Evolutionary conservation across 2,113 vertebrate species (phyloP).

Genomic region (Nibea albiflora): DNA sequence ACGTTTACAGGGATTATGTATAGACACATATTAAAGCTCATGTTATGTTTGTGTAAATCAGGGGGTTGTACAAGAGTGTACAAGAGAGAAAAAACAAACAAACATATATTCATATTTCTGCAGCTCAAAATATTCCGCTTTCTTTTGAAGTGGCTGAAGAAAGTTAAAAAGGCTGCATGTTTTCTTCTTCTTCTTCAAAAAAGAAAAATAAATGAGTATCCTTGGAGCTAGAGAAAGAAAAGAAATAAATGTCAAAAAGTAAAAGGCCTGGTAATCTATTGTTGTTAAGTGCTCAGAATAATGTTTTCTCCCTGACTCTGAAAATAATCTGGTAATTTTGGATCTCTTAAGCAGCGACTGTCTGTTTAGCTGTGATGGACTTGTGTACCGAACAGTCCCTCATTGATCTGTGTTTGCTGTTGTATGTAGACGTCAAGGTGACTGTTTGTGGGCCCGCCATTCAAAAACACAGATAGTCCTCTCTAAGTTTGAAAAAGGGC

Average conservation of each 20-base stretch:
- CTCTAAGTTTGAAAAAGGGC: slow-evolving; percentile 35
- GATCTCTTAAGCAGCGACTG: slow-evolving; percentile 36
- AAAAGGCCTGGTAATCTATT: background rate
- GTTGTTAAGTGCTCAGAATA: slow-evolving; percentile 13
- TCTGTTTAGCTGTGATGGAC: slow-evolving; percentile 28
- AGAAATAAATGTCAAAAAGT: background rate
- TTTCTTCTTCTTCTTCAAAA: background rate
- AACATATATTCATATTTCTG: background rate
- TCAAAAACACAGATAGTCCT: slow-evolving; percentile 28
- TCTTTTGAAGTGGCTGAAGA: slow-evolving; percentile 28
- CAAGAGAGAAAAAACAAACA: background rate
- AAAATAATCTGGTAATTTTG: background rate
- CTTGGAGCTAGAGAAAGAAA: background rate
- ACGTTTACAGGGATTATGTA: background rate
- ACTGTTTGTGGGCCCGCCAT: slow-evolving; percentile 39
- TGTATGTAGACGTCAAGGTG: slow-evolving; percentile 10
- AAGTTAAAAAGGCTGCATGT: background rate
- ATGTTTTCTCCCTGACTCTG: background rate
- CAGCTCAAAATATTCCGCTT: slow-evolving; percentile 1
- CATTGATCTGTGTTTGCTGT: slow-evolving; percentile 34
- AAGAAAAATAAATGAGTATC: background rate
- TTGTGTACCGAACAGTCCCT: slow-evolving; percentile 12
- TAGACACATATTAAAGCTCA: background rate
- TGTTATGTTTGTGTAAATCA: background rate
- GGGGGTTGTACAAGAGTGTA: too few species aligned